phyloP scores from a whole-genome alignment of 1,140 invertebrate genomes.

The Ostrea edulis region DNA sequence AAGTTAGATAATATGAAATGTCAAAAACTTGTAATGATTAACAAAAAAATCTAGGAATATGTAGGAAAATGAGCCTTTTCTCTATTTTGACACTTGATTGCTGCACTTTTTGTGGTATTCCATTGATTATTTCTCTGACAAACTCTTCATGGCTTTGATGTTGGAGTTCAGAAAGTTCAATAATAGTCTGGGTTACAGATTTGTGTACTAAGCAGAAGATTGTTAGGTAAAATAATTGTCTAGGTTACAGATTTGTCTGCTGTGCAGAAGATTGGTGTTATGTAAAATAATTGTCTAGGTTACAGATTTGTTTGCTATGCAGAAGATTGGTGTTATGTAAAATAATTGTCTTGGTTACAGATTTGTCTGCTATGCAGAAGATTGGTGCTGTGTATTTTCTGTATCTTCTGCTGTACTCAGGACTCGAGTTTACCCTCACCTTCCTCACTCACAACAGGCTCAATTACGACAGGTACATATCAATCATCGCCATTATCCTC shows the following conservation, averaged over 20 bases:
- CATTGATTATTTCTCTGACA: no score
- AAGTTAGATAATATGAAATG: background rate
- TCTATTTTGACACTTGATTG: no score
- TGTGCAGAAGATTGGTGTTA: no score
- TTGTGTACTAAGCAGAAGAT: no score
- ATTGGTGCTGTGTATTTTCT: conserved; percentile 95
- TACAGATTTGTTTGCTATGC: conserved; percentile 84
- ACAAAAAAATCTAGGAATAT: background rate
- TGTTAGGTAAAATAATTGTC: no score
- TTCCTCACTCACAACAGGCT: conserved; percentile 97
- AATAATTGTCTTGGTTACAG: conserved; percentile 73
- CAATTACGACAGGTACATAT: conserved; percentile 85
- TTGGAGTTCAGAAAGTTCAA: no score
- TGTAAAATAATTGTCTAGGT: no score
- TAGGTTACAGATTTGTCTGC: no score
- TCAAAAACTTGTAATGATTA: background rate
- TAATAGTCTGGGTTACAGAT: no score
- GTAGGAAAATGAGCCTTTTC: no score
- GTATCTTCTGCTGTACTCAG: conserved; percentile 98
- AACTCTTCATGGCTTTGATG: no score
- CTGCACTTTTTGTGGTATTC: no score
- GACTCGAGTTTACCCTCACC: conserved; percentile 97
- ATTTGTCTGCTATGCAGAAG: conserved; percentile 84
- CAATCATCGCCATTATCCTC: background rate
- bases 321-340: conserved; percentile 81